Evolutionary conservation across 2,797 vertebrate genomes (phyloP).

Genomic region (Spinibarbus caldwelli): DNA sequence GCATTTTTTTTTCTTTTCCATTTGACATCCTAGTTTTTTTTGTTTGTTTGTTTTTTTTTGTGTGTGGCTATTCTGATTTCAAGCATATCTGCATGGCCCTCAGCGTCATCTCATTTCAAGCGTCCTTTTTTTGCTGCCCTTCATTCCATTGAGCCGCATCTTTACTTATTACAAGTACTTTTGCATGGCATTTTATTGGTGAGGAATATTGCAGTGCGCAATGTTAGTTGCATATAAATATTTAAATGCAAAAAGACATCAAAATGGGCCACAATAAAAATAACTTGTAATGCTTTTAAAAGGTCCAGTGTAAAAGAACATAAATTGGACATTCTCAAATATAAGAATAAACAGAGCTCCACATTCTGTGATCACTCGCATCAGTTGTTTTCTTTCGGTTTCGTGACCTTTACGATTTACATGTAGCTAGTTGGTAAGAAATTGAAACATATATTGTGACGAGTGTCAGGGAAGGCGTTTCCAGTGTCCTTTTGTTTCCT

Average conservation of each 20-base stretch:
- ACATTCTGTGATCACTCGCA: constrained; percentile 55
- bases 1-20: background rate
- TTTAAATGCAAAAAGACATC: background rate
- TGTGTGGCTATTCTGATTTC: constrained; percentile 20
- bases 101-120: constrained; percentile 24
- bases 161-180: background rate
- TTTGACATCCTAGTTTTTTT: background rate
- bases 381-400: background rate
- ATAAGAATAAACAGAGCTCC: constrained; percentile 63
- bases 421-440: background rate
- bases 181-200: constrained; percentile 27
- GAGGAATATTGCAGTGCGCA: background rate
- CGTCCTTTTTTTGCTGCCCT: constrained; percentile 19
- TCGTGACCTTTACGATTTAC: constrained; percentile 9
- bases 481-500: background rate
- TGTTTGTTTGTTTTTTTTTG: background rate
- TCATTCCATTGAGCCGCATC: constrained; percentile 22
- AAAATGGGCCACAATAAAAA: background rate
- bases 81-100: constrained; percentile 46
- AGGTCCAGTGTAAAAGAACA: background rate
- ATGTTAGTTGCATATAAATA: background rate
- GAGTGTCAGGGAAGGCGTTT: constrained; percentile 7
- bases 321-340: constrained; percentile 1
- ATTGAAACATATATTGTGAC: background rate
- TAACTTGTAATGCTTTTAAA: background rate